Evolutionary conservation across 2,888 invertebrate species (phyloP), one percentile per base, ranked within the genome.

Genomic region (Unio delphinus): DNA sequence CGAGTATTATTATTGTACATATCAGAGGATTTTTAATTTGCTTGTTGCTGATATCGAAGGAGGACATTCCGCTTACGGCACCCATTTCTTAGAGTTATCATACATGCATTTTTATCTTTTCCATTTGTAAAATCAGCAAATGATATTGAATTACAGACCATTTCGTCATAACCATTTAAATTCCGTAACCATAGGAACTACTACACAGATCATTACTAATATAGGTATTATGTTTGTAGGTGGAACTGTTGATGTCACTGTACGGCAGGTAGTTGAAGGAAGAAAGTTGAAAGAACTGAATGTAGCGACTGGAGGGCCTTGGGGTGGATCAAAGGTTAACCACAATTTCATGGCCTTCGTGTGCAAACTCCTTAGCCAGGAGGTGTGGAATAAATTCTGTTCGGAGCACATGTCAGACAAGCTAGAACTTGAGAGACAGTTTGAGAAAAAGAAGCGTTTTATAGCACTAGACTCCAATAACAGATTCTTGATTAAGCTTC

Each of bases 311-410:
- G 70, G 70, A 54, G 65, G 65, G 18, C 61, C 64, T 4, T 70
- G 70, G 70, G 70, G 66, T 56, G 70, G 70, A 30, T 30, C 62
- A 15, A 23, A 45, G 17, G 70, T 70, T 7, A 70, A 70, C 55
- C 54, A 30, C 20, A 23, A 61, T 30, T 63, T 70, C 23, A 57
- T 65, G 20, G 30, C 7, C 23, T 70, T 70, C 62, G 34, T 70
- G 18, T 54, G 45, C 17, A 20, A 15, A 1, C n/a, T 70, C 6
- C 18, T 70, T 26, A 59, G 66, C 15, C 28, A 62, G 23, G 34
- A 70, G 2, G 70, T 66, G 1, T 34, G 65, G 55, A 20, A 58
- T 1, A 66, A 70, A 55, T 55, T 70, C 15, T 54, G 54, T 30
- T 28, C 23, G 4, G 45, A 62, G 11, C 57, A 64, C 15, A 64